These are phyloP conservation scores for Manacus vitellinus DNA, from an alignment of 2,113 vertebrate genomes.

Conservation along the genomic window DNA sequence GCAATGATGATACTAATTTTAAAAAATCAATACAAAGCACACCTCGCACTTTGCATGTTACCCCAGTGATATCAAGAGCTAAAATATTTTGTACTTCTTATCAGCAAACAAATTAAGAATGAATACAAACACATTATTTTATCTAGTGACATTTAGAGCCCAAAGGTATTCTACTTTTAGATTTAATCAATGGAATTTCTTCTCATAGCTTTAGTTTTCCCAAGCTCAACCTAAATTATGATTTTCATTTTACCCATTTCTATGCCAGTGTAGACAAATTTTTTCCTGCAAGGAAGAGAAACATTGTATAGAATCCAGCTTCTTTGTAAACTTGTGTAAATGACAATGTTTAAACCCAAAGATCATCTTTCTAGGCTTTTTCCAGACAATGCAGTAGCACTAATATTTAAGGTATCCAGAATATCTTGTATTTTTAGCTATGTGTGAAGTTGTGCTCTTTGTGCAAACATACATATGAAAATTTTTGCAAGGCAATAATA, in stretches of 20 bases:
- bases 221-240: not conserved
- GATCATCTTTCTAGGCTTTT: not conserved
- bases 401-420: not conserved
- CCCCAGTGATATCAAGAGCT: not conserved
- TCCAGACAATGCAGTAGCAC: not conserved
- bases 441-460: not conserved
- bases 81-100: not conserved
- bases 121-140: not conserved
- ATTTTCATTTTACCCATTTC: not conserved
- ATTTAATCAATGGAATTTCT: not conserved
- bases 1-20: not conserved
- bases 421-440: not conserved
- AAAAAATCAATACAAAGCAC: not conserved
- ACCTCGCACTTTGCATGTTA: not conserved
- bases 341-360: not conserved
- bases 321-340: not conserved
- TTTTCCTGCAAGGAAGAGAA: not conserved
- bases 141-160: not conserved
- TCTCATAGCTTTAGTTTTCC: not conserved
- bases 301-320: not conserved
- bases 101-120: not conserved
- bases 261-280: not conserved
- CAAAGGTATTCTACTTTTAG: not conserved
- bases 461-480: not conserved
- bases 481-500: not conserved